These are phyloP conservation scores for Tenthredo scrophulariae DNA, from an alignment of 2,888 invertebrate genomes.

Conservation along the genomic window DNA sequence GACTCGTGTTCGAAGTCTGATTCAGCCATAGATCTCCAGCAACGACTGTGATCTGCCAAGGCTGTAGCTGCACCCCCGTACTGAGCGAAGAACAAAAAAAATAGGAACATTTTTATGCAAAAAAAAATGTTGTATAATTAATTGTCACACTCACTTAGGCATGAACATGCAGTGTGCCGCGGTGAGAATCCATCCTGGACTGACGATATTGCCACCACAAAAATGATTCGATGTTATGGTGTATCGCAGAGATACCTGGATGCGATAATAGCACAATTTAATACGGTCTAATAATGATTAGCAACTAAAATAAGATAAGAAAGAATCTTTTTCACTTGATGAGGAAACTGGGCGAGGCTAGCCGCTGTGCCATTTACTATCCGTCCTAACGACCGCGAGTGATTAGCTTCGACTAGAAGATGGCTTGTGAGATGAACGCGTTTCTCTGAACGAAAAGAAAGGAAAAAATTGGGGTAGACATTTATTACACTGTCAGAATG, in stretches of 20 bases:
- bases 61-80: slow-evolving; percentile 50
- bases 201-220: slow-evolving; percentile 69
- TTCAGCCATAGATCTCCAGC: slow-evolving; percentile 66
- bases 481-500: background rate
- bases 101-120: no score
- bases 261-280: background rate
- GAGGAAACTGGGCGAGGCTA: slow-evolving; percentile 9
- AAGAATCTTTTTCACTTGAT: slow-evolving; percentile 11
- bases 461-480: background rate
- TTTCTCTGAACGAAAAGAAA: background rate
- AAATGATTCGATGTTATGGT: slow-evolving; percentile 65
- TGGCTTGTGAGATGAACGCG: background rate
- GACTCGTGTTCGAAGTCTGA: slow-evolving; percentile 53
- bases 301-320: background rate
- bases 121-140: background rate
- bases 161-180: slow-evolving; percentile 70
- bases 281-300: background rate
- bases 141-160: slow-evolving; percentile 19
- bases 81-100: background rate
- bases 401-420: background rate
- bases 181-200: slow-evolving; percentile 64
- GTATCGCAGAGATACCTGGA: slow-evolving; percentile 68
- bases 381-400: background rate
- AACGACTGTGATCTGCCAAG: slow-evolving; percentile 62
- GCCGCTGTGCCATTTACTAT: slow-evolving; percentile 30